Evolutionary conservation across 1,140 invertebrate genomes (phyloP).

Genomic region (Augochlora pura): DNA sequence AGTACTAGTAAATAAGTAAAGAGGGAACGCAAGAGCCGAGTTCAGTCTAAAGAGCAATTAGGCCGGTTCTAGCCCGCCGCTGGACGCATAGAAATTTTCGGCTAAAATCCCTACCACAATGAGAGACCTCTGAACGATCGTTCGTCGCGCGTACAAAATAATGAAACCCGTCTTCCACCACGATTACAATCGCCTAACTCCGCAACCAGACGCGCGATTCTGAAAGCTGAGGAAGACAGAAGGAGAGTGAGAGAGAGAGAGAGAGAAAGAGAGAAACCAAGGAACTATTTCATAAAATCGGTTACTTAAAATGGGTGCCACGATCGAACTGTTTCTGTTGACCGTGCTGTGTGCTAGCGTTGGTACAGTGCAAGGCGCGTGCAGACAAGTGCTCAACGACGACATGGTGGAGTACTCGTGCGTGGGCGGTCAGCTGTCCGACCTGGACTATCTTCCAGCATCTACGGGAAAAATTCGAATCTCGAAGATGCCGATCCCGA

Average conservation of each 20-base stretch:
- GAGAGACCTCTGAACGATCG: conserved; percentile 1
- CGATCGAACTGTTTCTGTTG: conserved; percentile 23
- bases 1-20: conserved; percentile 78
- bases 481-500: conserved; percentile 60
- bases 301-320: conserved; percentile 32
- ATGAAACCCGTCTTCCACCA: conserved; percentile 7
- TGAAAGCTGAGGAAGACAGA: no score
- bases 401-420: conserved; percentile 74
- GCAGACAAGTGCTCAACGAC: conserved; percentile 60
- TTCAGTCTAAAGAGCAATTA: conserved; percentile 71
- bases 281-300: neutral
- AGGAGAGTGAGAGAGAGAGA: no score
- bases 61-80: conserved; percentile 33
- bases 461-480: conserved; percentile 71
- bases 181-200: neutral
- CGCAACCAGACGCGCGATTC: neutral
- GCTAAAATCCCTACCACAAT: conserved; percentile 42
- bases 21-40: conserved; percentile 67
- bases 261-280: neutral
- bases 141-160: neutral
- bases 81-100: conserved; percentile 27
- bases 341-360: conserved; percentile 34
- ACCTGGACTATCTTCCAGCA: conserved; percentile 65
- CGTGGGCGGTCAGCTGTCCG: conserved; percentile 61
- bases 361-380: conserved; percentile 54